These are phyloP conservation scores for Thalassaphorura encarpata DNA, from an alignment of 1,140 invertebrate species.

Conservation along the genomic window DNA sequence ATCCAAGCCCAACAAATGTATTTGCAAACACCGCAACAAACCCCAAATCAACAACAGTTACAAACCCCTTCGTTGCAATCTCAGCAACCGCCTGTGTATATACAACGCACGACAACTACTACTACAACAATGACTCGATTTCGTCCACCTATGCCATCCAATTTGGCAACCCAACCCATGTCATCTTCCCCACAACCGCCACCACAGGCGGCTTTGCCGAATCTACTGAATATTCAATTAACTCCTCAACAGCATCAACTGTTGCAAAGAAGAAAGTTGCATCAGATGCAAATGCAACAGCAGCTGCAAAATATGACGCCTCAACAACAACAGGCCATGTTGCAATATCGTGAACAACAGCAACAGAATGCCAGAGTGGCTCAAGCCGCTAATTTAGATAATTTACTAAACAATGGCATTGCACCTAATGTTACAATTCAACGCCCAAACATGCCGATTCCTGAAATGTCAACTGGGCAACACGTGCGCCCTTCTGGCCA, in stretches of 20 bases:
- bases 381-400: neutral
- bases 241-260: slow-evolving; percentile 10
- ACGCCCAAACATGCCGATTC: neutral
- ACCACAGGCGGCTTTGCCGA: no score
- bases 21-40: neutral
- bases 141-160: no score
- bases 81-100: neutral
- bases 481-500: neutral
- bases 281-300: slow-evolving; percentile 8
- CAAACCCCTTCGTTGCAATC: slow-evolving; percentile 8
- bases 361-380: neutral
- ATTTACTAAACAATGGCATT: slow-evolving; percentile 14
- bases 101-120: neutral
- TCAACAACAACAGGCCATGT: slow-evolving; percentile 13
- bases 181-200: no score
- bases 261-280: neutral
- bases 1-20: slow-evolving; percentile 22
- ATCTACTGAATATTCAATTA: no score
- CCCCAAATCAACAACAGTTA: slow-evolving; percentile 16
- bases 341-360: slow-evolving; percentile 36
- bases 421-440: slow-evolving; percentile 24
- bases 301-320: slow-evolving; percentile 20
- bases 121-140: slow-evolving; percentile 35
- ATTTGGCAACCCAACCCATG: no score
- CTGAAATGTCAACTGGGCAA: neutral